phyloP scores from a whole-genome alignment of 2,797 vertebrate species.

The Tachyglossus aculeatus region DNA sequence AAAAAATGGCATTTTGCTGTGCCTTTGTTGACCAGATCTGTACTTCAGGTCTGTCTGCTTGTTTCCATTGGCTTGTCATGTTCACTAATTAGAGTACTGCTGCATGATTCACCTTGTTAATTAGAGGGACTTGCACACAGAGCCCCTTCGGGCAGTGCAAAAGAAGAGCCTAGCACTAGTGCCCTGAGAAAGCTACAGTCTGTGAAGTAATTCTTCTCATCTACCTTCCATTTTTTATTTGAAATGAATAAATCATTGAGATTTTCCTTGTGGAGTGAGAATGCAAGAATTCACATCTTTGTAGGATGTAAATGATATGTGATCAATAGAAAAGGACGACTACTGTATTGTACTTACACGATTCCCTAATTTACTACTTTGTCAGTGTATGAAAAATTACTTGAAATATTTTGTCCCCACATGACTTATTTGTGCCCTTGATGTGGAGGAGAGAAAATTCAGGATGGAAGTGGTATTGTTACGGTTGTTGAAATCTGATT shows the following conservation, averaged over 20 bases:
- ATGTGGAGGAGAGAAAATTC: constrained; percentile 59
- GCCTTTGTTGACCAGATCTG: constrained; percentile 84
- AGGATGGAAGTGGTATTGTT: constrained; percentile 27
- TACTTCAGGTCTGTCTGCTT: constrained; percentile 85
- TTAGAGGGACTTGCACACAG: constrained; percentile 98
- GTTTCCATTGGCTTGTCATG: constrained; percentile 97
- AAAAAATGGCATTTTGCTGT: constrained; percentile 48
- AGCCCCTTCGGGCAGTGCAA: constrained; percentile 83
- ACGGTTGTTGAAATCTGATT: no score
- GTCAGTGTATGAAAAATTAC: constrained; percentile 68
- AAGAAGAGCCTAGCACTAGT: constrained; percentile 88
- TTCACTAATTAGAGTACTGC: constrained; percentile 99
- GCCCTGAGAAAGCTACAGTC: constrained; percentile 89
- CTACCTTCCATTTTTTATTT: constrained; percentile 98
- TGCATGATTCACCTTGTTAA: constrained; percentile 99
- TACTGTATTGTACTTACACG: constrained; percentile 82
- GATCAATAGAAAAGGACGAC: constrained; percentile 93
- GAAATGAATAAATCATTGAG: constrained; percentile 99
- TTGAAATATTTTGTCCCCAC: constrained; percentile 69
- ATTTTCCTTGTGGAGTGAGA: constrained; percentile 91
- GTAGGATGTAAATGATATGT: constrained; percentile 94
- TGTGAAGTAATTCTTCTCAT: constrained; percentile 98
- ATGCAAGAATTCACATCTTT: constrained; percentile 94
- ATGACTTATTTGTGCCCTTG: constrained; percentile 60
- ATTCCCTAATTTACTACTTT: constrained; percentile 79